Base-by-base conservation (phyloP, 2,888 invertebrate species). In the Machimus rusticus region DNA sequence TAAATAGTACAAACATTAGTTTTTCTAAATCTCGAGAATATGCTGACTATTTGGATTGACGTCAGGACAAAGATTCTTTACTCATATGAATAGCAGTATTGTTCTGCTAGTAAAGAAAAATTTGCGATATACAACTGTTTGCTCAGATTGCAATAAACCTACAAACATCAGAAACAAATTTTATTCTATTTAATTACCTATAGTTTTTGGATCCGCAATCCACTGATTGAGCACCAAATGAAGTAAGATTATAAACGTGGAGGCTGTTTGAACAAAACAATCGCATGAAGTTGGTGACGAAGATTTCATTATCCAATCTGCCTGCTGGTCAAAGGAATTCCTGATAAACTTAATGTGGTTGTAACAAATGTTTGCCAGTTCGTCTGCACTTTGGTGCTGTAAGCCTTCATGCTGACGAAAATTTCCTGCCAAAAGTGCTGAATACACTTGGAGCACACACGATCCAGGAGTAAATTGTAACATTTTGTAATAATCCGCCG, bases 171-270 rank as follows among this genome's bases (percentile, higher is more conserved):
- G n/a, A n/a, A 66, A 39, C 14, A n/a, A 6, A 16, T 74, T 14
- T 74, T 39, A 43, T 37, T 16, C 3, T 85, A 86, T 34, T 34
- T 55, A n/a, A 66, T 87, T 88, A 88, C 88, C 89, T 66, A 89
- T 87, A 76, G 74, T 66, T 84, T 88, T 88, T 1, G 89, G 88
- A 88, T 87, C 66, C n/a, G 34, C 4, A 39, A 87, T 84, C 88
- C 88, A 89, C 86, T 87, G 87, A 39, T 88, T 88, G 9, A 89
- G 76, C 39, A 87, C 77, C n/a, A 88, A 86, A 87, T 89, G 87
- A 51, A 89, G 74, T 37, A 89, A 81, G 39, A 88, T 84, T 16
- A 88, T 76, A 79, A 87, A 87, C 82, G 88, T 88, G 16, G 87
- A 88, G 34, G 85, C 81, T n/a, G 86, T 43, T 81, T 86, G 87